Conservation (phyloP, 2,888 invertebrate genomes). For the Syrista parreyssii region DNA sequence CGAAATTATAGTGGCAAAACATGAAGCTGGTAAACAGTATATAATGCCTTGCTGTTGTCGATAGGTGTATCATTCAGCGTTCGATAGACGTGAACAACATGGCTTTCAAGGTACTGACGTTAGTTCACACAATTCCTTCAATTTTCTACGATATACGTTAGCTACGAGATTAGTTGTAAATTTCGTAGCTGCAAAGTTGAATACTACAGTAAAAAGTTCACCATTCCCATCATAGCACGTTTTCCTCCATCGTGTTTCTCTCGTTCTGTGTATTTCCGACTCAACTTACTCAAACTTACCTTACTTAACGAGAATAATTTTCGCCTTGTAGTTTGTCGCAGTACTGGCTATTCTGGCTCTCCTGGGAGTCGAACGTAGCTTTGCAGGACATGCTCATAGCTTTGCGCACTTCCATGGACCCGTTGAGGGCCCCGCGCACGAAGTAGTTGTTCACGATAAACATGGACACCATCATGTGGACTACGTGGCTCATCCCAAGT, state of each 20-base stretch:
- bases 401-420: conserved; percentile 60
- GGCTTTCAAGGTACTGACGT: conserved; percentile 50
- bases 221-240: not conserved
- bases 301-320: not conserved
- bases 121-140: conserved; percentile 5
- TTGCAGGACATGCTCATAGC: conserved; percentile 60
- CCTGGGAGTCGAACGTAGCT: conserved; percentile 42
- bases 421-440: conserved; percentile 55
- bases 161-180: no score
- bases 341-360: conserved; percentile 39
- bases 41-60: conserved; percentile 43
- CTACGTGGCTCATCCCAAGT: conserved; percentile 55
- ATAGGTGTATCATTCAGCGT: conserved; percentile 46
- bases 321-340: not conserved
- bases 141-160: not conserved
- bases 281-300: not conserved
- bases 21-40: conserved; percentile 37
- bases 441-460: conserved; percentile 50
- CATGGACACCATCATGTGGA: conserved; percentile 54
- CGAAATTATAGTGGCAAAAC: conserved; percentile 44
- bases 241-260: not conserved
- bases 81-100: conserved; percentile 35
- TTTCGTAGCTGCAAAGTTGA: not conserved
- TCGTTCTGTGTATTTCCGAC: not conserved
- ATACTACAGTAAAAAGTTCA: not conserved